A percentile compares a stretch with the other conserved stretches of the same genome.
Evolutionary conservation across 1,140 invertebrate species (phyloP).

Genomic region (Cataglyphis hispanica): DNA sequence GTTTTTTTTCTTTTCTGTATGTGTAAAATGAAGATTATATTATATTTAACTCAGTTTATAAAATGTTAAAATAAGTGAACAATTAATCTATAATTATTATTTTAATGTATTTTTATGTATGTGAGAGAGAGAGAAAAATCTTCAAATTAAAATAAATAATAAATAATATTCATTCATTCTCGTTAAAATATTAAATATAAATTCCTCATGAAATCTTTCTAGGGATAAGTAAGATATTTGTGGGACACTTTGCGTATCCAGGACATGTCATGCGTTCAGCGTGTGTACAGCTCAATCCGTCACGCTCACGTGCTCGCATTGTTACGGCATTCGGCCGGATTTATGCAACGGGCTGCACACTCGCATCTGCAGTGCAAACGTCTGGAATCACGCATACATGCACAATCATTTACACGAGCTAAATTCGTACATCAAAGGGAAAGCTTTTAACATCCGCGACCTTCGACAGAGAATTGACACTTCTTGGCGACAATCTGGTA

Average conservation of each 20-base stretch:
- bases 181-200: neutral
- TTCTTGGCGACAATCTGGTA: neutral
- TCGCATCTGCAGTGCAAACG: neutral
- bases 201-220: neutral
- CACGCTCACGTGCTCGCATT: conserved; percentile 16
- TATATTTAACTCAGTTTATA: no score
- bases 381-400: neutral
- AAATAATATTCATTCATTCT: neutral
- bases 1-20: no score
- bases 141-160: no score
- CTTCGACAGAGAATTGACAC: conserved; percentile 33
- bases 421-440: conserved; percentile 31
- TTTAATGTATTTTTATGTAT: no score
- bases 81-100: no score
- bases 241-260: neutral
- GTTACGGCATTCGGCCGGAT: conserved; percentile 15
- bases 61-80: no score
- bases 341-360: conserved; percentile 28
- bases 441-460: conserved; percentile 26
- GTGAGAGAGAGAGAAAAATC: no score
- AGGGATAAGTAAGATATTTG: neutral
- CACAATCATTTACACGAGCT: neutral
- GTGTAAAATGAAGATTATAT: no score
- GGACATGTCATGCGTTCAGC: neutral
- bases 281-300: neutral